A percentile compares a stretch with the other conserved stretches of the same genome.
phyloP scores from a whole-genome alignment of 2,797 vertebrate genomes.

The Percopsis omiscomaycus region DNA sequence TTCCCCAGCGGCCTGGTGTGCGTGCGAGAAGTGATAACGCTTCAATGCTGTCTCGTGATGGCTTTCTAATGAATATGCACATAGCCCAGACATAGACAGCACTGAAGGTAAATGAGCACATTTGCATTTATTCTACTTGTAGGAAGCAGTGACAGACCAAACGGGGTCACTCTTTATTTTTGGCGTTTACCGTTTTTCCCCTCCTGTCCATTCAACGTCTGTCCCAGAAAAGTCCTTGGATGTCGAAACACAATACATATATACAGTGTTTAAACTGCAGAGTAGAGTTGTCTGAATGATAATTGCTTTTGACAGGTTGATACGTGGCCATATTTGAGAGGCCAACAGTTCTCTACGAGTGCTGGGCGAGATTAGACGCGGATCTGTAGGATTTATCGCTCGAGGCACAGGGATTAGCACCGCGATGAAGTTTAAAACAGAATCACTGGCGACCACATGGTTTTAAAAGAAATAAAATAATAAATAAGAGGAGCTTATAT shows the following conservation, averaged over 20 bases:
- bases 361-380: constrained; percentile 81
- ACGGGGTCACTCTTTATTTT: constrained; percentile 10
- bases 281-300: constrained; percentile 79
- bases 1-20: neutral
- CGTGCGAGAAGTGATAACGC: neutral
- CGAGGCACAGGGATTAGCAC: constrained; percentile 82
- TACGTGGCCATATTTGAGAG: constrained; percentile 79
- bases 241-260: constrained; percentile 14
- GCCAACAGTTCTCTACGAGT: constrained; percentile 74
- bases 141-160: constrained; percentile 23
- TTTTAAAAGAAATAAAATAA: constrained; percentile 46
- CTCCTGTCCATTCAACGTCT: constrained; percentile 35
- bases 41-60: constrained; percentile 12
- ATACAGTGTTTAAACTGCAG: constrained; percentile 47
- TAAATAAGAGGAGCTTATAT: constrained; percentile 65
- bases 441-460: constrained; percentile 72
- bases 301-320: constrained; percentile 83
- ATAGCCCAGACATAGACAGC: constrained; percentile 6
- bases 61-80: constrained; percentile 26
- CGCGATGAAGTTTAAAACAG: constrained; percentile 80
- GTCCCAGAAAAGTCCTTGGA: constrained; percentile 27
- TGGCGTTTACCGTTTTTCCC: constrained; percentile 6
- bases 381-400: constrained; percentile 87
- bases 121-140: constrained; percentile 36
- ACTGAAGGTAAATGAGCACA: constrained; percentile 33